Evolutionary conservation across 2,113 vertebrate species (phyloP).

Genomic region (Toxostoma redivivum): DNA sequence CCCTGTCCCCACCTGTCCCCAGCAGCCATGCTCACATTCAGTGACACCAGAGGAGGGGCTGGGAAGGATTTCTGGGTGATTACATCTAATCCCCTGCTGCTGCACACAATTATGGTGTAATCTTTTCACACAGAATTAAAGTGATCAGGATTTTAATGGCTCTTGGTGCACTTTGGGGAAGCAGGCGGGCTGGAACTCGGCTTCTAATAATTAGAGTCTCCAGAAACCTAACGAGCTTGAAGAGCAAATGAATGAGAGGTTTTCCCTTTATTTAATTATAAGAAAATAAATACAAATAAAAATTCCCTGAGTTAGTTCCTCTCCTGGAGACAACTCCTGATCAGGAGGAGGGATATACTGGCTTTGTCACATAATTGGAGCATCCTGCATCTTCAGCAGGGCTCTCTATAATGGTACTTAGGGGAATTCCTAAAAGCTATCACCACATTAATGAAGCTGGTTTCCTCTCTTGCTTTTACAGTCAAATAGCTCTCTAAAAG

Average conservation of each 20-base stretch:
- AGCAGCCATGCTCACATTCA: fast-evolving
- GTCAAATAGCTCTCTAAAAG: constrained; percentile 32
- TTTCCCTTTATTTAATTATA: constrained; percentile 7
- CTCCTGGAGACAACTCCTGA: background rate
- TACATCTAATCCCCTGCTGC: background rate
- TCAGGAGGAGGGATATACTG: background rate
- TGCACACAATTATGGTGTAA: background rate
- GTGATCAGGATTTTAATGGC: background rate
- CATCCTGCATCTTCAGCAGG: constrained; percentile 16
- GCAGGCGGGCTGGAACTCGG: background rate
- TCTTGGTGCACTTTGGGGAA: background rate
- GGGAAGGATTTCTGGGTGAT: background rate
- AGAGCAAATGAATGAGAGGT: constrained; percentile 6
- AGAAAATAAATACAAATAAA: constrained; percentile 15
- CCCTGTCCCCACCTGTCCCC: background rate
- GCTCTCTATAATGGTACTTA: constrained; percentile 8
- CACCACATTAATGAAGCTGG: constrained; percentile 30
- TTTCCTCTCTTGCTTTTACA: constrained; percentile 49
- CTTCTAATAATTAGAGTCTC: background rate
- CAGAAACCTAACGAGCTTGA: background rate
- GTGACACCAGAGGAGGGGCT: background rate
- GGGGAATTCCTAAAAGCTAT: constrained; percentile 43
- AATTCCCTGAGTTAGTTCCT: background rate
- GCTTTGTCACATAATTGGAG: constrained; percentile 1
- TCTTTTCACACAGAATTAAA: background rate